Conservation (phyloP, 2,888 invertebrate genomes). For the Meloe dianella region DNA sequence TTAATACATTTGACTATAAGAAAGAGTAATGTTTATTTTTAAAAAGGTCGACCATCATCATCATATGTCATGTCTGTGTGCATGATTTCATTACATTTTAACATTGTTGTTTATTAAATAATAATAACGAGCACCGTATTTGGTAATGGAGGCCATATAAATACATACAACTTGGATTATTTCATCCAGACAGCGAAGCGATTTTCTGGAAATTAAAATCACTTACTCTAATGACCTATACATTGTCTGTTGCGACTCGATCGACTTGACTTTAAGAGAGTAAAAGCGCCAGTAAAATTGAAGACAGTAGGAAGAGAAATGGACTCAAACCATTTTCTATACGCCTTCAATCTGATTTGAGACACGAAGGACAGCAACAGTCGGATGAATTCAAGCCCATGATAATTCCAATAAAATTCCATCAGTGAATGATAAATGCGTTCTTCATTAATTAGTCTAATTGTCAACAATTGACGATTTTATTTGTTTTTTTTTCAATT, state of each 20-base stretch:
- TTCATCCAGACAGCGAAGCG: neutral
- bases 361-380: too few species aligned
- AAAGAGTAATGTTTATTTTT: conserved; percentile 5
- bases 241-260: too few species aligned
- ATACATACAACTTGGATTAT: conserved; percentile 22
- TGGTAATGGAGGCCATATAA: conserved; percentile 42
- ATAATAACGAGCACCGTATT: conserved; percentile 34
- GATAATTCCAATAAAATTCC: neutral
- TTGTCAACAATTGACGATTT: neutral
- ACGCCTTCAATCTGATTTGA: too few species aligned
- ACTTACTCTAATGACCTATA: too few species aligned
- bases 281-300: too few species aligned
- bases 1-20: neutral
- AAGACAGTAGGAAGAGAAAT: too few species aligned
- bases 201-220: neutral
- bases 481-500: too few species aligned
- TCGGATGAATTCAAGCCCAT: neutral
- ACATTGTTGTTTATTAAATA: neutral
- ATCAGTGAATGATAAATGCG: neutral
- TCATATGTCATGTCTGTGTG: conserved; percentile 1
- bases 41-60: conserved; percentile 5
- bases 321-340: too few species aligned
- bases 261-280: too few species aligned
- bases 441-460: conserved; percentile 1
- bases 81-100: conserved; percentile 37